phyloP scores from a whole-genome alignment of 2,113 vertebrate genomes.

The Periophthalmus modestus region DNA sequence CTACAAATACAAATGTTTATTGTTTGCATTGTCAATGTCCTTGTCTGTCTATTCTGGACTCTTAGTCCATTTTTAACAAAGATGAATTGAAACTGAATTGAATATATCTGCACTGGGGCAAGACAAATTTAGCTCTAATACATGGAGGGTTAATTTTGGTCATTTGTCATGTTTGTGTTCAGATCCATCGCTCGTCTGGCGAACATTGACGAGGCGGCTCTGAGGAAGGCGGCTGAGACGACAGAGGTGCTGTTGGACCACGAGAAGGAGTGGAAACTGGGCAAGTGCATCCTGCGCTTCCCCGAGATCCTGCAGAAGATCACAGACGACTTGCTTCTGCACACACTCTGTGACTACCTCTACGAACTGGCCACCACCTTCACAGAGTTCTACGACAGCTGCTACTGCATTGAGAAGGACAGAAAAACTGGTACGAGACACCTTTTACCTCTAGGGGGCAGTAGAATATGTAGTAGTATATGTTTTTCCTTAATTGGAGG shows the following conservation, averaged over 20 bases:
- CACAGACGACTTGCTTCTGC: conserved; percentile 90
- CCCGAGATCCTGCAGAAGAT: conserved; percentile 95
- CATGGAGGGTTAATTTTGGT: no score
- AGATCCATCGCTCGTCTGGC: conserved; percentile 95
- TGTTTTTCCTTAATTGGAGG: no score
- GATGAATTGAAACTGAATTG: no score
- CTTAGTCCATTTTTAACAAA: no score
- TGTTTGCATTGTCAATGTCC: no score
- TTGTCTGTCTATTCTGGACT: no score
- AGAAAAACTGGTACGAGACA: conserved; percentile 84
- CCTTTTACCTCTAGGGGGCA: no score
- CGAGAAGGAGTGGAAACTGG: conserved; percentile 96
- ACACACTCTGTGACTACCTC: conserved; percentile 93
- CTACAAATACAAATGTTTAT: no score
- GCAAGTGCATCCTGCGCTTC: conserved; percentile 91
- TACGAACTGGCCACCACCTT: conserved; percentile 97
- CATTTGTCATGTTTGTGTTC: not conserved
- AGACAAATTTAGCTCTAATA: no score
- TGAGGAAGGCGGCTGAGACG: conserved; percentile 83
- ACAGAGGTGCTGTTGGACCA: conserved; percentile 87
- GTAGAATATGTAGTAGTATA: no score
- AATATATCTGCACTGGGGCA: no score
- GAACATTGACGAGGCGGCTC: conserved; percentile 80
- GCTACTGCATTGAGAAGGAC: conserved; percentile 98
- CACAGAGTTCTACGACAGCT: conserved; percentile 98